Evolutionary conservation across 2,888 invertebrate species (phyloP).

Genomic region (Sipha maydis): DNA sequence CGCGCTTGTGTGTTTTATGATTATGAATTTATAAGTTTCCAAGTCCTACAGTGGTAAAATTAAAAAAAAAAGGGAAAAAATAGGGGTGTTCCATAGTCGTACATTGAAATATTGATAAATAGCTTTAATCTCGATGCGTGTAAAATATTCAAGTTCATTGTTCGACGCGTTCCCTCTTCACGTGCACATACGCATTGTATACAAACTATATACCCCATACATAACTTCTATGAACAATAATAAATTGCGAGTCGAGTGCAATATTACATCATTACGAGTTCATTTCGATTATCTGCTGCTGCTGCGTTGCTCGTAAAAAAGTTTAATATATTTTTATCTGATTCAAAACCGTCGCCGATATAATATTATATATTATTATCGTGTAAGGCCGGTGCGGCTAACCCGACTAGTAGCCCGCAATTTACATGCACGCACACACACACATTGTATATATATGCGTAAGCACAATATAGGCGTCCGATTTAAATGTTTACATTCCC

Average conservation of each 20-base stretch:
- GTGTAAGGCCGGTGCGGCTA: neutral
- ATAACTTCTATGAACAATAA: neutral
- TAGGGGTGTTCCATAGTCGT: neutral
- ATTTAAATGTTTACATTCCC: slow-evolving; percentile 58
- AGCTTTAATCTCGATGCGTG: slow-evolving; percentile 13
- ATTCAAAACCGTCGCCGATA: slow-evolving; percentile 26
- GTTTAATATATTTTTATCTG: slow-evolving; percentile 47
- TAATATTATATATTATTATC: no score
- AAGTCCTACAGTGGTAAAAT: neutral
- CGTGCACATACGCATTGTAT: neutral
- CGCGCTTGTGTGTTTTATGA: neutral
- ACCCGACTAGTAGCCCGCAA: neutral
- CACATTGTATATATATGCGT: no score
- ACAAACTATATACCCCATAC: no score
- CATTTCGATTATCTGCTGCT: slow-evolving; percentile 49
- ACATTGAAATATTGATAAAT: slow-evolving; percentile 30
- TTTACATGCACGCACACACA: neutral
- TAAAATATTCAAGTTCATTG: slow-evolving; percentile 35
- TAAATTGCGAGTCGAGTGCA: slow-evolving; percentile 34
- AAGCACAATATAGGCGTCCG: neutral
- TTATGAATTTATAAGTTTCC: neutral
- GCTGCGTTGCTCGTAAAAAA: slow-evolving; percentile 28
- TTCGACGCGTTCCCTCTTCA: neutral
- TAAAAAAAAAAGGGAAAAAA: neutral
- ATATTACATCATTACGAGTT: slow-evolving; percentile 57